phyloP scores from a whole-genome alignment of 2,888 invertebrate species.

The Kryphioiulus occultus region DNA sequence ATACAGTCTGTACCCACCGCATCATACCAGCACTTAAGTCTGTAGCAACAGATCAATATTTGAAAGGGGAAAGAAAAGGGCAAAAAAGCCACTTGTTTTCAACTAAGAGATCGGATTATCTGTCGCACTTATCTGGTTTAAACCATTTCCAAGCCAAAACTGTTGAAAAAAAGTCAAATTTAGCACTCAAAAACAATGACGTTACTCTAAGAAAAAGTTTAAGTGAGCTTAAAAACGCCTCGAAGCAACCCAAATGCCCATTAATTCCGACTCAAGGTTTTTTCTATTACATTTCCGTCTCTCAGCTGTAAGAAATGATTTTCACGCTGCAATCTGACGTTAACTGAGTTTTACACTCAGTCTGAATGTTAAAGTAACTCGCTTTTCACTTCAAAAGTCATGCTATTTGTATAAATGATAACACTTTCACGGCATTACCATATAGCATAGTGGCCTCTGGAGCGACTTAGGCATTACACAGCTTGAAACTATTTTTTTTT shows the following conservation, averaged over 20 bases:
- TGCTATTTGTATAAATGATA: conserved; percentile 35
- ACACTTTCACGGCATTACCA: conserved; percentile 15
- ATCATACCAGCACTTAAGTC: background rate
- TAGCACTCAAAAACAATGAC: conserved; percentile 26
- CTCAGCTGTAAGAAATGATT: conserved; percentile 31
- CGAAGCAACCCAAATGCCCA: background rate
- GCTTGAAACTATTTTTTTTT: background rate
- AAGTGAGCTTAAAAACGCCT: conserved; percentile 17
- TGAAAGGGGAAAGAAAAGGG: background rate
- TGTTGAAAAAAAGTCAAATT: background rate
- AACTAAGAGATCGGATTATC: background rate
- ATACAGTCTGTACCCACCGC: background rate
- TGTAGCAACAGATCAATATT: conserved; percentile 3
- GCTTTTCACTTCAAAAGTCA: conserved; percentile 12
- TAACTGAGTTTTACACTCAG: conserved; percentile 31
- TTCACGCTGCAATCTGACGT: conserved; percentile 35
- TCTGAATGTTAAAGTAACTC: conserved; percentile 20
- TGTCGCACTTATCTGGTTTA: conserved; percentile 6
- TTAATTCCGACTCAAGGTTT: conserved; percentile 35
- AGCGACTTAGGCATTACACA: background rate
- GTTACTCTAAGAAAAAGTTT: background rate
- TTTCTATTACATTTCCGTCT: conserved; percentile 22
- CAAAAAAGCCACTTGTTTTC: background rate
- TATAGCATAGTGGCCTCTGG: background rate
- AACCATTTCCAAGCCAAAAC: conserved; percentile 25